Evolutionary conservation across 2,888 invertebrate genomes (phyloP), one percentile per base, ranked within the genome.

Genomic region (Ommatoiulus sabulosus): DNA sequence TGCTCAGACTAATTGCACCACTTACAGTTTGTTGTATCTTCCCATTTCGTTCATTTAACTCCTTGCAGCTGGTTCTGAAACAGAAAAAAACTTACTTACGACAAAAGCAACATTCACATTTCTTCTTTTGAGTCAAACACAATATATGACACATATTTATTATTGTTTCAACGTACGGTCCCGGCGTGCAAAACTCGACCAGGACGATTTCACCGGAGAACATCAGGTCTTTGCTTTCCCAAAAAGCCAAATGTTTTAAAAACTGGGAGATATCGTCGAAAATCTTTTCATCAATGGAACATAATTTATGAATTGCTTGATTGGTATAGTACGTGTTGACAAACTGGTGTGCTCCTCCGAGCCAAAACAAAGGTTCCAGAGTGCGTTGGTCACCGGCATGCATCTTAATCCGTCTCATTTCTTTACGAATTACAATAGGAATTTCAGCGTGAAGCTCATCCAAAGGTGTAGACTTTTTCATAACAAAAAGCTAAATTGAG

Each of bases 261-360:
- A 63, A 3, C 63, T 3, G 17, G 3, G n/a, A n/a, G 63, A 63
- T 10, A 2, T 63, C 63, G n/a, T n/a, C n/a, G n/a, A 15, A 7
- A 63, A 3, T 5, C 63, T 12, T 52, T 52, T 52, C 52, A 15
- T 15, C 15, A 3, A 15, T 10, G 46, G 5, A 7, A 15, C 3
- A 15, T 15, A 52, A 15, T 15, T 52, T 52, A 15, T 52, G 6
- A 15, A 52, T 52, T 3, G 52, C 52, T 15, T 52, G 8, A 15
- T 52, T 52, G 52, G 8, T 12, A 15, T 52, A 52, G n/a, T 63
- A n/a, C 17, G 63, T 63, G 63, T 63, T 63, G 3, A 63, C 63
- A 6, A 63, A 63, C 63, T 63, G 63, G 6, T 63, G 63, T n/a
- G 63, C 63, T 63, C 63, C 63, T 63, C 63, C 63, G n/a, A 63